Evolutionary conservation across 92 coral and sea anemone species (phyloP), one percentile per base, ranked within the genome.

Genomic region (Epizoanthus illoricatus): DNA sequence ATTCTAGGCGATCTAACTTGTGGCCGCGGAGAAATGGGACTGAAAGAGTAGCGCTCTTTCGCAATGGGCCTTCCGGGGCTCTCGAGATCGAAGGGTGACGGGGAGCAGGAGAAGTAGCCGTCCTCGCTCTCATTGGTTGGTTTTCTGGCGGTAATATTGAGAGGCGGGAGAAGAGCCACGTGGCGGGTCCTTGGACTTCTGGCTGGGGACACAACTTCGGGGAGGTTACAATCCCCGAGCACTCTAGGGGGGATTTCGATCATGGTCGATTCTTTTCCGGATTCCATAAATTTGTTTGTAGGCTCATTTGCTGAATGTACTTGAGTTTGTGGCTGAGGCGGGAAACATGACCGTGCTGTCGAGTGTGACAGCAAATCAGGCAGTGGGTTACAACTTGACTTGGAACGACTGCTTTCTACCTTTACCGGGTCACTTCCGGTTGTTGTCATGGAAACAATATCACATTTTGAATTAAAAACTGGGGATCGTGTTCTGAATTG

Each of bases 311-410:
- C 9, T 42, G 19, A 19, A 13, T 63, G 43, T 39, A 9, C 42
- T 43, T 63, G 82, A 62, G 71, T 1, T 57, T 15, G 80, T 18
- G 56, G 54, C 17, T 41, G 59, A 12, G 82, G 43, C 39, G 82
- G 43, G 41, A 41, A 64, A 8, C 60, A 41, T 13, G 82, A 0
- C 49, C 59, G 71, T 13, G 69, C 33, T 19, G 76, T 78, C 4
- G 92, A 75, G 80, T 81, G 88, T 8, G 91, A 83, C 41, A 90
- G 74, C 56, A 92, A 90, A 47, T 92, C 97, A 0, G 97, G 97
- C 28, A 92, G 64, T 20, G 82, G 71, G 40, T 85, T 85, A 1
- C 67, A 28, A 19, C 80, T 66, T 47, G 73, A 71, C 75, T 82
- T 85, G 56, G 9, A 58, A 18, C 83, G 89, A 5, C 68, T 28